Base-by-base conservation (phyloP, 2,888 invertebrate species). In the Scaptomyza polygonia region DNA sequence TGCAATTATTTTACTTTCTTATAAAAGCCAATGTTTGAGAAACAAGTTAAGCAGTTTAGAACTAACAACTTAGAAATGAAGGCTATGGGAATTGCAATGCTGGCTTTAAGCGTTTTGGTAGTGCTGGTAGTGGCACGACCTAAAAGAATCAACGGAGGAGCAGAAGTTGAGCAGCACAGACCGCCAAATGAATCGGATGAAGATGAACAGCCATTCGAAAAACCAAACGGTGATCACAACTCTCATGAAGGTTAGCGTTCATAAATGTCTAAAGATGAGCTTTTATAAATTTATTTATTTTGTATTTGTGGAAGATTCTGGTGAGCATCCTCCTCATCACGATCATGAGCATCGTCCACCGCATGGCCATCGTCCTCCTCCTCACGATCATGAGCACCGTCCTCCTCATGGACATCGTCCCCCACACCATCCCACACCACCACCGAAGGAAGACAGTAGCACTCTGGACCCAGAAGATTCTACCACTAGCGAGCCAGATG, bases 91-190 rank as follows among this genome's bases (percentile, higher is more conserved):
- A 36, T 72, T 40, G 36, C 27, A 9, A 18, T 62, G 7, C 39
- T 67, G 5, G 52, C 61, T 18, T 11, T 48, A 0, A 52, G 72
- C 54, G 45, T 72, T n/a, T 25, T 67, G 8, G 25, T 62, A 11
- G 55, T 62, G 21, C 40, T 65, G 42, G 29, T 52, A 1, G 29
- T 59, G 30, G 72, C 75, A 6, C 27, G 42, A 0, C 69, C 75
- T 34, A 39, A 59, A 9, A 29, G 36, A n/a, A 30, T 36, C 9
- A 25, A 45, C 6, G 5, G 30, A 0, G 39, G 27, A 14, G 42
- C 0, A 2, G n/a, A 16, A 29, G 39, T 27, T 7, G 5, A 8
- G 7, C 7, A 49, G 8, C 29, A 53, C 5, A 27, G 12, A 2
- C 25, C 58, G 1, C 12, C 36, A 5, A 12, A 34, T 1, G 34